Conservation (phyloP, 1,140 invertebrate genomes). For the Drosophila azteca region DNA sequence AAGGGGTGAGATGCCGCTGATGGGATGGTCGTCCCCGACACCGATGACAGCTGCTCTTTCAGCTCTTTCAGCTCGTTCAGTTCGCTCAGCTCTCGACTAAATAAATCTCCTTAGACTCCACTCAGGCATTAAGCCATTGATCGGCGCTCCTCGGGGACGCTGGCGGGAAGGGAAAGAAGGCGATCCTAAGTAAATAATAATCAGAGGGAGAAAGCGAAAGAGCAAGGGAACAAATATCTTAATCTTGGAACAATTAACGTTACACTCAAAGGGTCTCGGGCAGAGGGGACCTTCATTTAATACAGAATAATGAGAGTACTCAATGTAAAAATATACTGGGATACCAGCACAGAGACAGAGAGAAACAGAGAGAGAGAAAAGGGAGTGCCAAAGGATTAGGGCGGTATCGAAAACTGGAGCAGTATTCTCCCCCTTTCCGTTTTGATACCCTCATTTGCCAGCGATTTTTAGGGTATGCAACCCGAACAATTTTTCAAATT, state of each 20-base stretch:
- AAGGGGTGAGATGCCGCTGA: slow-evolving; percentile 54
- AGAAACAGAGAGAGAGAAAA: too few relatives aligned
- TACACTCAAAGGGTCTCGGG: slow-evolving; percentile 41
- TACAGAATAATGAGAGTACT: slow-evolving; percentile 58
- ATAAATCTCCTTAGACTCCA: slow-evolving; percentile 48
- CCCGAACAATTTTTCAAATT: slow-evolving; percentile 77
- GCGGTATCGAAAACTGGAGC: slow-evolving; percentile 62
- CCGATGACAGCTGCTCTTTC: slow-evolving; percentile 67
- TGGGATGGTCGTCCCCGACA: slow-evolving; percentile 53
- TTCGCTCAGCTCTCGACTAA: slow-evolving; percentile 23
- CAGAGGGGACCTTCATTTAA: slow-evolving; percentile 13
- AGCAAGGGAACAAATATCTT: slow-evolving; percentile 55
- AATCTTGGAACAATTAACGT: slow-evolving; percentile 73
- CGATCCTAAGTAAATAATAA: slow-evolving; percentile 70
- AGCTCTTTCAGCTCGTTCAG: slow-evolving; percentile 38
- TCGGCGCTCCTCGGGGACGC: slow-evolving; percentile 18
- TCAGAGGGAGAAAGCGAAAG: slow-evolving; percentile 35
- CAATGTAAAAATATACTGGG: slow-evolving; percentile 40
- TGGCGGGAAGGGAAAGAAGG: too few relatives aligned
- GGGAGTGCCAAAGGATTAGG: slow-evolving; percentile 54
- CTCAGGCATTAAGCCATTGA: slow-evolving; percentile 67
- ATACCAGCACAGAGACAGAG: slow-evolving; percentile 14
- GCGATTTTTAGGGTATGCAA: slow-evolving; percentile 38
- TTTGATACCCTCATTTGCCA: slow-evolving; percentile 59
- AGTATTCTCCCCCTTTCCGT: slow-evolving; percentile 33